These are phyloP conservation scores for Tupaia tana DNA, from an alignment of 2,113 vertebrate genomes.

Conservation along the genomic window DNA sequence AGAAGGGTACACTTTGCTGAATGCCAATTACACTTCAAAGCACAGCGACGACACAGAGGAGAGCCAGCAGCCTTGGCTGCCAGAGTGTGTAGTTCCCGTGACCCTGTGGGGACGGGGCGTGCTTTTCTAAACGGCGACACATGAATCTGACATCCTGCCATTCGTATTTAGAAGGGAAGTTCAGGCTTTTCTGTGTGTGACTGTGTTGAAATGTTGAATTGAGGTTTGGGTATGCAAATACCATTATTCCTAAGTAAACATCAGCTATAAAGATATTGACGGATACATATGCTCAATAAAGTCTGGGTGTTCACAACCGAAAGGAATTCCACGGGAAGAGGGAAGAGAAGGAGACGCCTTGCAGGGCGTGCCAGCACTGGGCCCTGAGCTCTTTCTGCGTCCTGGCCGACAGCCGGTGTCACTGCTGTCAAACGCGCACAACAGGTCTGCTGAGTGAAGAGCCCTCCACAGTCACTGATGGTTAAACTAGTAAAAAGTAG, in stretches of 20 bases:
- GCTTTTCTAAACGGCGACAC: conserved; percentile 12
- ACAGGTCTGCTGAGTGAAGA: conserved; percentile 53
- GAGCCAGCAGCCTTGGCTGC: not conserved
- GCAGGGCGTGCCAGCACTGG: conserved; percentile 36
- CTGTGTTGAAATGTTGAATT: conserved; percentile 63
- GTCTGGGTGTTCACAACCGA: conserved; percentile 58
- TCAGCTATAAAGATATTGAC: conserved; percentile 66
- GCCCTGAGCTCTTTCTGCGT: conserved; percentile 55
- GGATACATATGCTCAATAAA: conserved; percentile 56
- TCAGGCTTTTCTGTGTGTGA: conserved; percentile 15
- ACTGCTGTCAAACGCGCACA: conserved; percentile 29
- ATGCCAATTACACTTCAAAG: conserved; percentile 13
- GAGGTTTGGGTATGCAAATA: conserved; percentile 62
- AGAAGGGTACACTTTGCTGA: not conserved
- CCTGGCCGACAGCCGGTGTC: conserved; percentile 59
- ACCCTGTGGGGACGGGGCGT: not conserved
- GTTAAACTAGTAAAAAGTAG: conserved; percentile 39
- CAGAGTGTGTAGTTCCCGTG: not conserved
- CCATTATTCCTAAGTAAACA: conserved; percentile 49
- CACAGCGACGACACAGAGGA: not conserved
- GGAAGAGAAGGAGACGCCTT: conserved; percentile 31
- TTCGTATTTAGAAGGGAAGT: conserved; percentile 49
- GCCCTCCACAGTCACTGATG: conserved; percentile 11
- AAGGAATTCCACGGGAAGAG: conserved; percentile 39
- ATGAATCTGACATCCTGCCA: not conserved